A percentile compares a stretch with the other conserved stretches of the same genome.
These are phyloP conservation scores for Lepidurus couesii DNA, from an alignment of 1,140 invertebrate genomes.

Conservation along the genomic window DNA sequence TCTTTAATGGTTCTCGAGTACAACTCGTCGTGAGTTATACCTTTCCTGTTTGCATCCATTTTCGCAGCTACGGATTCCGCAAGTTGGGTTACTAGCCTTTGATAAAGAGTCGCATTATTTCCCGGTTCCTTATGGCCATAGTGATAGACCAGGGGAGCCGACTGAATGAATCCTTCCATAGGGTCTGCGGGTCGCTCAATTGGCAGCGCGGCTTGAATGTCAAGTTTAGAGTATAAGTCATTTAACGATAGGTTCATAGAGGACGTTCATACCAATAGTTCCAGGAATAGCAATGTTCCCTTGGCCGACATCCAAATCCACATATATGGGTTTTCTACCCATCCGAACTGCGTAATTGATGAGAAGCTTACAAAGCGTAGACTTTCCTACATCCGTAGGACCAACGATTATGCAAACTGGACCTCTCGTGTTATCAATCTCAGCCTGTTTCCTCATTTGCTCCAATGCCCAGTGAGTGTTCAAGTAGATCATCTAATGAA, in stretches of 20 bases:
- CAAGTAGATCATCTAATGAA: slow-evolving; percentile 60
- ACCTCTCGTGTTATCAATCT: slow-evolving; percentile 60
- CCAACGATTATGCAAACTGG: slow-evolving; percentile 88
- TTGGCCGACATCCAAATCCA: slow-evolving; percentile 95
- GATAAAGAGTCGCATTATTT: slow-evolving; percentile 77
- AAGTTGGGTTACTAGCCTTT: slow-evolving; percentile 73
- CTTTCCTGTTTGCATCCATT: slow-evolving; percentile 78
- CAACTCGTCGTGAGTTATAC: slow-evolving; percentile 44
- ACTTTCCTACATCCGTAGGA: slow-evolving; percentile 93
- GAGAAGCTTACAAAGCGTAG: slow-evolving; percentile 79
- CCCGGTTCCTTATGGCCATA: slow-evolving; percentile 79
- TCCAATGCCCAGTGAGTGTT: slow-evolving; percentile 94
- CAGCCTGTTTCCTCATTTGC: slow-evolving; percentile 64
- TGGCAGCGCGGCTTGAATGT: slow-evolving; percentile 63
- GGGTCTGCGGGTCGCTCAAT: slow-evolving; percentile 86
- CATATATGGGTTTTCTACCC: slow-evolving; percentile 74
- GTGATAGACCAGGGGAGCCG: slow-evolving; percentile 87
- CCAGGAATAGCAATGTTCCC: slow-evolving; percentile 88
- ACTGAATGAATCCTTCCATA: slow-evolving; percentile 86
- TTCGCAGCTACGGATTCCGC: slow-evolving; percentile 79
- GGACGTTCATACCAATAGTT: slow-evolving; percentile 61
- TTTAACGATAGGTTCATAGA: background rate
- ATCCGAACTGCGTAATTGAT: slow-evolving; percentile 90
- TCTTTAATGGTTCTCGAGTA: background rate
- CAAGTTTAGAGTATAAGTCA: too few species aligned